Evolutionary conservation across 2,113 vertebrate species (phyloP).

Genomic region (Nothoprocta pentlandii): DNA sequence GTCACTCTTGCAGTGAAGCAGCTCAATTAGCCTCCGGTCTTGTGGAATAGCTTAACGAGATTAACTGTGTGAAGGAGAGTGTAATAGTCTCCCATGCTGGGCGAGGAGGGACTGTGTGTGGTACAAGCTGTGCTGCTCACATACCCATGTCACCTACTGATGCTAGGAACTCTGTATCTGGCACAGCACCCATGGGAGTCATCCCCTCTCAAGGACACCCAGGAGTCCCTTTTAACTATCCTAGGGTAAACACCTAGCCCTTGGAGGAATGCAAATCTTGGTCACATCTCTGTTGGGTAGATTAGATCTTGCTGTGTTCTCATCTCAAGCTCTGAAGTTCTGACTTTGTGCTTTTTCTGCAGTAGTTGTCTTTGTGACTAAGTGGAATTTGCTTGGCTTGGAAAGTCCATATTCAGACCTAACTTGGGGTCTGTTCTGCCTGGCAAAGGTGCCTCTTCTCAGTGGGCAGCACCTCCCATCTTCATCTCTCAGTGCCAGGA

Average conservation of each 20-base stretch:
- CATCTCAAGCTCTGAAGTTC: neutral
- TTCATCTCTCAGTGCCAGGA: neutral
- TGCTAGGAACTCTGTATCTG: neutral
- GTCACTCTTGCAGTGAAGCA: neutral
- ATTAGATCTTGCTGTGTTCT: neutral
- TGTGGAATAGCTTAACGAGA: neutral
- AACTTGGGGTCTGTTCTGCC: neutral
- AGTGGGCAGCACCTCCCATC: neutral
- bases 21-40: neutral
- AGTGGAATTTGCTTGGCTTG: neutral
- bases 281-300: neutral
- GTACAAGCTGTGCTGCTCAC: neutral
- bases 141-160: accelerated
- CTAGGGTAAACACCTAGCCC: accelerated
- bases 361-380: neutral
- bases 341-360: neutral
- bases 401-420: neutral
- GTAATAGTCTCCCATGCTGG: accelerated
- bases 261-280: neutral
- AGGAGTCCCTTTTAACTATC: neutral
- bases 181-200: accelerated
- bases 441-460: neutral
- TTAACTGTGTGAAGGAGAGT: neutral
- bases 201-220: accelerated
- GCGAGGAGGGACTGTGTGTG: accelerated